Evolutionary conservation across 2,888 invertebrate species (phyloP).

Genomic region (Beris morrisii): DNA sequence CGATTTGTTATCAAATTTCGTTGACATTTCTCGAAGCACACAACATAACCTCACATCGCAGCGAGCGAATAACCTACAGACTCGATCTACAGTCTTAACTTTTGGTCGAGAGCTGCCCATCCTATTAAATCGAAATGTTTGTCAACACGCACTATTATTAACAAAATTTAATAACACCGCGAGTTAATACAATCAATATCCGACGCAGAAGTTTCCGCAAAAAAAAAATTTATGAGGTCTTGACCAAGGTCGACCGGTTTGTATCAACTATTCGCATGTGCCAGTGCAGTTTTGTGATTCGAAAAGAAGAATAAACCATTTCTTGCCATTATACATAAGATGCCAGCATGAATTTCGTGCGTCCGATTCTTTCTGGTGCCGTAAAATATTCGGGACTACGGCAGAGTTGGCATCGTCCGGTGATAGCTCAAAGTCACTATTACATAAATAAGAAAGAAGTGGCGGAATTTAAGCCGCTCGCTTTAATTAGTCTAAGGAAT

Average conservation of each 20-base stretch:
- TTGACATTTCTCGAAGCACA: no score
- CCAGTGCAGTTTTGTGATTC: conserved; percentile 3
- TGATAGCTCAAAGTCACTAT: not conserved
- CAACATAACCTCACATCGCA: no score
- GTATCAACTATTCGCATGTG: not conserved
- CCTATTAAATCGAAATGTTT: no score
- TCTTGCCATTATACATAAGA: conserved; percentile 18
- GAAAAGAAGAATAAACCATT: not conserved
- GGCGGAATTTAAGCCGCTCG: not conserved
- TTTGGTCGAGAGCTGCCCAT: no score
- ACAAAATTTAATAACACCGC: no score
- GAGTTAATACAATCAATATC: no score
- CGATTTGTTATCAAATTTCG: no score
- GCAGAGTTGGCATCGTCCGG: not conserved
- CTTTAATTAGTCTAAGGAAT: conserved; percentile 9
- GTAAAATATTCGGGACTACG: not conserved
- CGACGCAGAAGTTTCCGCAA: no score
- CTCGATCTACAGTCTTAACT: no score
- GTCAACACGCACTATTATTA: no score
- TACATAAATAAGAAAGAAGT: conserved; percentile 2
- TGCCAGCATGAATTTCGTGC: conserved; percentile 24
- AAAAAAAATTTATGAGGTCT: no score
- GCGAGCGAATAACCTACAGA: no score
- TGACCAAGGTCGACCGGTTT: conserved; percentile 17
- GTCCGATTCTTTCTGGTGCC: conserved; percentile 1